A percentile compares a stretch with the other conserved stretches of the same genome.
These are phyloP conservation scores for Nephotettix cincticeps DNA, from an alignment of 1,140 invertebrate species.

Conservation along the genomic window DNA sequence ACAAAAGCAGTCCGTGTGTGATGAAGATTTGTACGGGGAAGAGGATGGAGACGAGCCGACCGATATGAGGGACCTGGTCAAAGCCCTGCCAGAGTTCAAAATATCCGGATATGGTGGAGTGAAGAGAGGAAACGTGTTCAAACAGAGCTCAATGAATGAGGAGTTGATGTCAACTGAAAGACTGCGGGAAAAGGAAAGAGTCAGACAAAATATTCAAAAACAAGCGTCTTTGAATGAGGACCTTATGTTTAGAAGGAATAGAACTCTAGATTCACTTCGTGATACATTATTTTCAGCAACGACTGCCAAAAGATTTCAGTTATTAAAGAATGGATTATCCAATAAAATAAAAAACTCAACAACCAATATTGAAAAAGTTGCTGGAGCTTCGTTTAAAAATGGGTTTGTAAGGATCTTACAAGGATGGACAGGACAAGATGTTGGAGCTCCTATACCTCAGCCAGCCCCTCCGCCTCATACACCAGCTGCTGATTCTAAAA, in stretches of 20 bases:
- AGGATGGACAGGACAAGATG: conserved; percentile 57
- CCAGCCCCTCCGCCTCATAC: conserved; percentile 32
- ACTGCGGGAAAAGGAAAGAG: conserved; percentile 75
- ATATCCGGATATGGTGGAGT: conserved; percentile 46
- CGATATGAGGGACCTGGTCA: conserved; percentile 61
- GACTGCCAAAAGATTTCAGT: conserved; percentile 75
- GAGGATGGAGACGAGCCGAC: conserved; percentile 60
- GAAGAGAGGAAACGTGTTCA: conserved; percentile 65
- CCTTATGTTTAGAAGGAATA: conserved; percentile 67
- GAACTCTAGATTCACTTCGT: conserved; percentile 67
- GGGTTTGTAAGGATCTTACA: conserved; percentile 74
- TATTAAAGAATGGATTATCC: conserved; percentile 80
- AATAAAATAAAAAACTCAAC: conserved; percentile 78
- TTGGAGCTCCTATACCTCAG: conserved; percentile 30
- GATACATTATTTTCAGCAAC: conserved; percentile 71
- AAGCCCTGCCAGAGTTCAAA: conserved; percentile 61
- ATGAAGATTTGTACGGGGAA: conserved; percentile 56
- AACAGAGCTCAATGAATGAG: conserved; percentile 87
- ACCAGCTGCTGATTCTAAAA: conserved; percentile 39
- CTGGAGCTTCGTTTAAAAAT: conserved; percentile 60
- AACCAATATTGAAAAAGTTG: conserved; percentile 76
- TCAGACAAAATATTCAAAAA: conserved; percentile 84
- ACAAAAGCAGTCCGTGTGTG: conserved; percentile 75
- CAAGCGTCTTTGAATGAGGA: conserved; percentile 87
- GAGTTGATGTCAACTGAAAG: conserved; percentile 83